These are phyloP conservation scores for Frankliniella fusca DNA, from an alignment of 2,888 invertebrate species.

Conservation along the genomic window DNA sequence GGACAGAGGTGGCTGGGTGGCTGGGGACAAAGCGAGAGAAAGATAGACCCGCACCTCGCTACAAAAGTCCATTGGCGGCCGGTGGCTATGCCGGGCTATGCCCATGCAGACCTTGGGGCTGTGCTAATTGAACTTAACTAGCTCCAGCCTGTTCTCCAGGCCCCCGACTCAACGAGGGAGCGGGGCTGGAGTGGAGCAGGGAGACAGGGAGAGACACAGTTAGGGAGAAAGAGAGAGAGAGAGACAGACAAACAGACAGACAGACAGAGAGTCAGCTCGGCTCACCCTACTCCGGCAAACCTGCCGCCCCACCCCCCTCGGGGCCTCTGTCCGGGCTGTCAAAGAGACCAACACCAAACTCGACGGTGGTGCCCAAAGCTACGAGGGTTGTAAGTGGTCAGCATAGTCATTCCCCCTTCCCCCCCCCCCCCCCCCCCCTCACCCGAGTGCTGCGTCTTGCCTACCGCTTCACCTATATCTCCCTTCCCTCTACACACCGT, in stretches of 20 bases:
- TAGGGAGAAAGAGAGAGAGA: too few relatives aligned
- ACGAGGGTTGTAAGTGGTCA: too few relatives aligned
- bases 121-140: slow-evolving; percentile 6
- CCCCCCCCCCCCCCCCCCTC: neutral
- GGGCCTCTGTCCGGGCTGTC: neutral
- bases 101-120: neutral
- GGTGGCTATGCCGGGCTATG: neutral
- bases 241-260: too few relatives aligned
- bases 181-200: neutral
- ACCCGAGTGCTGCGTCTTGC: neutral
- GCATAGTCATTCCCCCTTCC: too few relatives aligned
- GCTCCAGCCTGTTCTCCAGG: neutral
- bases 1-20: too few relatives aligned
- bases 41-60: too few relatives aligned
- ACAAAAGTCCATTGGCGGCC: neutral
- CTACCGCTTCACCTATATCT: too few relatives aligned
- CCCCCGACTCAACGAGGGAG: too few relatives aligned
- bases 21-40: too few relatives aligned
- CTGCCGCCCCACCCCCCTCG: neutral
- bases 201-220: neutral
- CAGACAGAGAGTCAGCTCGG: neutral
- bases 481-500: too few relatives aligned
- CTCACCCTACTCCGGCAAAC: neutral
- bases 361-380: too few relatives aligned
- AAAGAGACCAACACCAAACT: too few relatives aligned